Base-by-base conservation (phyloP, 2,113 vertebrate genomes). In the Pyrgilauda ruficollis region DNA sequence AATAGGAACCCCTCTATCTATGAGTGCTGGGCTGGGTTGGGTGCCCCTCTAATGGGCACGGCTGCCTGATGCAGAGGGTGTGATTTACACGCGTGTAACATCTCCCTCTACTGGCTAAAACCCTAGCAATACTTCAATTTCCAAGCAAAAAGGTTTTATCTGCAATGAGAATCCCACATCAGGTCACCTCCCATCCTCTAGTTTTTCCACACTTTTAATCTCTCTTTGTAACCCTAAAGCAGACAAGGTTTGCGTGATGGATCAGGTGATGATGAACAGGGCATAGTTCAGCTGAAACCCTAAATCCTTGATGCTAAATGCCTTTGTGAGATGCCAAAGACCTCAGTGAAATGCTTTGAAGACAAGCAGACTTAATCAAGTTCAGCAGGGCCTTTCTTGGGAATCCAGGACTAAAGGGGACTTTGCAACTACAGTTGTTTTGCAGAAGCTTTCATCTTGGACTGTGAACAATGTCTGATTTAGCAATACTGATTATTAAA, bases 61-160 rank as follows among this genome's bases (percentile, higher is more conserved):
- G 64, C 41, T 23, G 4, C 15, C 53, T 50, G 58, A 5, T 6
- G 49, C 19, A 19, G 28, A 11, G 15, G 27, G 7, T 27, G 26
- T 9, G 64, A 62, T 73, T 80, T 33, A 69, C 2, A 0, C n/a
- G 0, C 13, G 20, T 86, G 13, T 93, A 74, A 81, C 83, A 75
- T 59, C 88, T 92, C 95, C 96, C 96, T 96, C 96, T 97, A 26
- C 85, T 56, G 96, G 88, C n/a, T 75, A 49, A 74, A 85, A 28
- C 6, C 13, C 0, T 31, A 23, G 31, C 52, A 90, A 90, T 63
- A 23, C 31, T 49, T 49, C 1, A 5, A 28, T 59, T 69, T 13
- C 50, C 39, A 37, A 58, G 9, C 11, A 26, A 33, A 21, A 55
- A 37, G 13, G 20, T 49, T 69, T 77, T 26, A n/a, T 21, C 30